Conservation (phyloP, 1,140 invertebrate genomes). For the Drosophila sp. region DNA sequence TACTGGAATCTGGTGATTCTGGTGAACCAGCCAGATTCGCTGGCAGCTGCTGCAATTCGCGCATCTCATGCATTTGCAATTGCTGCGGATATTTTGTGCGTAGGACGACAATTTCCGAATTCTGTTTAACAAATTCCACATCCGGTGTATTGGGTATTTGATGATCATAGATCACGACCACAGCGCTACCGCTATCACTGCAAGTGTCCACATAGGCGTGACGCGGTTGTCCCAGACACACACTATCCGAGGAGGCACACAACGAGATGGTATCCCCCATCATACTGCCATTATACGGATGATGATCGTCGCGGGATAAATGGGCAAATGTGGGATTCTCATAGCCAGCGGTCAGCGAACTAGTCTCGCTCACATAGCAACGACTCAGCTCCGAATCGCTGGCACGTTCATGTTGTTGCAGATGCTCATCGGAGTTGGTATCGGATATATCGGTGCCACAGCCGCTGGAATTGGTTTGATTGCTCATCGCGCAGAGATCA, state of each 20-base stretch:
- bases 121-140: slow-evolving; percentile 81
- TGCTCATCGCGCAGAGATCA: slow-evolving; percentile 72
- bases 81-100: slow-evolving; percentile 77
- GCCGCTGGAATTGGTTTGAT: slow-evolving; percentile 78
- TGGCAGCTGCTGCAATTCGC: slow-evolving; percentile 75
- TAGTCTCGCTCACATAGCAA: slow-evolving; percentile 82
- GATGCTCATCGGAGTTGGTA: slow-evolving; percentile 73
- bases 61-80: slow-evolving; percentile 71
- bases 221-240: slow-evolving; percentile 54
- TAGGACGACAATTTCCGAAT: slow-evolving; percentile 80
- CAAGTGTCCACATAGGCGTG: slow-evolving; percentile 68
- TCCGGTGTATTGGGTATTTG: slow-evolving; percentile 79
- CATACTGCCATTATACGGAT: slow-evolving; percentile 33
- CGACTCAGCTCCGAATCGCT: slow-evolving; percentile 80
- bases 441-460: slow-evolving; percentile 80
- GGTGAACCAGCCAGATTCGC: slow-evolving; percentile 57
- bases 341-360: slow-evolving; percentile 77
- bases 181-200: slow-evolving; percentile 68
- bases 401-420: slow-evolving; percentile 49
- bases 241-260: slow-evolving; percentile 46
- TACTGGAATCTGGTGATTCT: slow-evolving; percentile 57
- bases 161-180: slow-evolving; percentile 81
- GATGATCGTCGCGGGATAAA: slow-evolving; percentile 62
- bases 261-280: slow-evolving; percentile 55
- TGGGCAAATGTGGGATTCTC: slow-evolving; percentile 82